Conservation (phyloP, 1,140 invertebrate genomes). For the Cyphomyrmex costatus region DNA sequence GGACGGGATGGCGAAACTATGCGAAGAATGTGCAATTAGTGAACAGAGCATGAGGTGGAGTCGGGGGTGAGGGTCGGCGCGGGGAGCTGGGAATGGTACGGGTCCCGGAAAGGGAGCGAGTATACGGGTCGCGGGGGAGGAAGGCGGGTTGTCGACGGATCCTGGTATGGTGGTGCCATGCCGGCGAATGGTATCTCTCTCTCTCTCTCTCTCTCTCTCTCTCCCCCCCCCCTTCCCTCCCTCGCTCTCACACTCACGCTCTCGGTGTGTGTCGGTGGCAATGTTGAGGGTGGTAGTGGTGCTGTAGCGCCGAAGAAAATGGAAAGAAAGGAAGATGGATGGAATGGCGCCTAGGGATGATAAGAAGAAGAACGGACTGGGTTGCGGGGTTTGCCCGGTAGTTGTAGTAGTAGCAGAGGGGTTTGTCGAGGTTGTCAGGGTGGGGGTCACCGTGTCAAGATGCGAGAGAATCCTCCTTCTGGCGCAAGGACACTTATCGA, state of each 20-base stretch:
- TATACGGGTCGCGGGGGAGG: constrained; percentile 39
- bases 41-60: constrained; percentile 88
- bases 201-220: constrained; percentile 37
- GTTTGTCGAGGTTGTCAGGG: constrained; percentile 63
- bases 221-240: constrained; percentile 49
- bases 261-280: constrained; percentile 41
- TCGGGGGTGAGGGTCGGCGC: constrained; percentile 68
- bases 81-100: constrained; percentile 63
- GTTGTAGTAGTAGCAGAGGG: constrained; percentile 46
- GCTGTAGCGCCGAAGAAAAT: constrained; percentile 82
- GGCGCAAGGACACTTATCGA: constrained; percentile 77
- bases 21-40: constrained; percentile 96
- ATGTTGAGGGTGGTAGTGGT: constrained; percentile 55
- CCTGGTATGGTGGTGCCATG: constrained; percentile 76
- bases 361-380: constrained; percentile 74
- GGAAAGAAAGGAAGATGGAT: constrained; percentile 86
- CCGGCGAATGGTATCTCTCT: constrained; percentile 67
- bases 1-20: constrained; percentile 91
- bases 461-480: constrained; percentile 76
- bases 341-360: constrained; percentile 81
- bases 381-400: constrained; percentile 48
- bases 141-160: constrained; percentile 56
- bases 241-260: constrained; percentile 46
- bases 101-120: constrained; percentile 73
- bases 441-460: constrained; percentile 79